Evolutionary conservation across 2,888 invertebrate species (phyloP), one percentile per base, ranked within the genome.

Genomic region (Axea sp.): DNA sequence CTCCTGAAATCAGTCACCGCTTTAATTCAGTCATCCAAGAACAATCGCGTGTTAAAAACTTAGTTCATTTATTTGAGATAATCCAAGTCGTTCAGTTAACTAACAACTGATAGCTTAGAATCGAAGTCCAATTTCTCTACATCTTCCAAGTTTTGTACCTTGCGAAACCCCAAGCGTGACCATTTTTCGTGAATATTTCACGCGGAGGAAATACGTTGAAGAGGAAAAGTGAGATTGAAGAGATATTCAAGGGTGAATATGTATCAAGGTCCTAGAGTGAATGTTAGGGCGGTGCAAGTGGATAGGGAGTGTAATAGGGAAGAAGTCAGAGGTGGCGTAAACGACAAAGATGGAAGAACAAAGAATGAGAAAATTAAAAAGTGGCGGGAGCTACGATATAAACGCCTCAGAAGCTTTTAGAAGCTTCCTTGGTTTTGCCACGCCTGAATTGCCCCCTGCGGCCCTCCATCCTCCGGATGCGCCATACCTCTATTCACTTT

Each of bases 361-460:
- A 57, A 75, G 73, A 67, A 67, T 60, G 73, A 72, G 64, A 72
- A 72, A 72, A 60, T 73, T 73, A 73, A 73, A 73, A 73, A 72
- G 73, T 55, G 33, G 67, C 33, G 60, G 55, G 26, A 72, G 60
- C 53, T 37, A 31, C 68, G 73, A 26, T 49, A 55, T 71, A 68
- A 68, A 73, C 73, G 73, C 73, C 73, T 68, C 51, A 68, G 68
- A 68, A 73, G 73, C 73, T 73, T 73, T 73, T 73, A 67, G 73
- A 59, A 68, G 59, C 68, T 68, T 41, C 49, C 64, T 55, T 28
- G 67, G 60, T 55, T 59, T 67, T 45, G 39, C 51, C 62, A 51
- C 62, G 53, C 73, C 57, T 60, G 55, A 37, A 39, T 47, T 47
- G 53, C 28, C 26, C 51, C 28, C 33, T 15, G 11, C 26, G 11